Evolutionary conservation across 2,888 invertebrate genomes (phyloP).

Genomic region (Drosophila vallismaia): DNA sequence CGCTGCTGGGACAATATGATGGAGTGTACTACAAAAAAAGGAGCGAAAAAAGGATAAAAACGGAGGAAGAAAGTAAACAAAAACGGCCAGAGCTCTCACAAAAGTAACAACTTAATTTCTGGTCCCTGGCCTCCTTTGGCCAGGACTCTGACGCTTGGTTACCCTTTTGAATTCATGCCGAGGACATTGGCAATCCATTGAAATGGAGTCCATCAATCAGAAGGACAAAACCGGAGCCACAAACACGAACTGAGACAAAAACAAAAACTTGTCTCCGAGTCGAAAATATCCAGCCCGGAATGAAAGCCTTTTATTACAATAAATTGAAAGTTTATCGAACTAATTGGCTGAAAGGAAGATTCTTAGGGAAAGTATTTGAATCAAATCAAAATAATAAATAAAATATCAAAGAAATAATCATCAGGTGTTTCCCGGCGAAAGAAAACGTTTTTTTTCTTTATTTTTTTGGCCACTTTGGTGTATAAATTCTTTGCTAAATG

Average conservation of each 20-base stretch:
- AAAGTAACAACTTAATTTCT: constrained; percentile 56
- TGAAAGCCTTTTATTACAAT: constrained; percentile 5
- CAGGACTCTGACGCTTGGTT: constrained; percentile 16
- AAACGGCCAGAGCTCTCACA: constrained; percentile 17
- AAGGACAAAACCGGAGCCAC: constrained; percentile 1
- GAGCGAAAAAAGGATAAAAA: neutral
- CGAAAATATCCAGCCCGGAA: neutral
- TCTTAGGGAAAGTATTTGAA: neutral
- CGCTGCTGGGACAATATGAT: constrained; percentile 34
- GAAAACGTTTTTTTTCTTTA: neutral
- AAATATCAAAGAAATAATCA: neutral
- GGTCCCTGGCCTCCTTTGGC: constrained; percentile 6
- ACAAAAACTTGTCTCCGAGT: constrained; percentile 3
- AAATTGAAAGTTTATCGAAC: constrained; percentile 3
- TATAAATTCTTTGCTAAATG: neutral
- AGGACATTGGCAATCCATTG: constrained; percentile 27
- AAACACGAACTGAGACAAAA: neutral
- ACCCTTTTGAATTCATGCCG: constrained; percentile 33
- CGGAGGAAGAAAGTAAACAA: constrained; percentile 1
- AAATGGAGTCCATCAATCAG: constrained; percentile 43
- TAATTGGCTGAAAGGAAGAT: neutral
- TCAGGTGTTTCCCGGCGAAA: neutral
- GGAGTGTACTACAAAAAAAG: constrained; percentile 26
- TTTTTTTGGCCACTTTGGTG: neutral
- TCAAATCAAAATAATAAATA: neutral